Percentiles rank a stretch among this genome's conserved stretches.
Evolutionary conservation across 2,113 vertebrate species (phyloP).

Genomic region (Ranitomeya imitator): DNA sequence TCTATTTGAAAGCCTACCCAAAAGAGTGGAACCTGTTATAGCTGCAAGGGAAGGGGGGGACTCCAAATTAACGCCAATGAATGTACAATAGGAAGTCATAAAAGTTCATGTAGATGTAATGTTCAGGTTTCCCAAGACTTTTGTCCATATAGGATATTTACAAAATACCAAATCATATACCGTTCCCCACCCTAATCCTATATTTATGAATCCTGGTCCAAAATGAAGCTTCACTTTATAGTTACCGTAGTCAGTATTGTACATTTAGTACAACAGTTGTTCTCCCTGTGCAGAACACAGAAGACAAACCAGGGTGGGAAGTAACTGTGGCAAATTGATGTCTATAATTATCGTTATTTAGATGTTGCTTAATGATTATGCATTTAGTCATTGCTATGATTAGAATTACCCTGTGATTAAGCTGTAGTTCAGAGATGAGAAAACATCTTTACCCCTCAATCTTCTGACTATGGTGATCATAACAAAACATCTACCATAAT

Average conservation of each 20-base stretch:
- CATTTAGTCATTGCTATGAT: slow-evolving; percentile 21
- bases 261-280: neutral
- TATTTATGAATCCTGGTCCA: no score
- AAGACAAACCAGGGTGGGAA: neutral
- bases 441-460: neutral
- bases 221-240: neutral
- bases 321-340: slow-evolving; percentile 8
- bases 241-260: neutral
- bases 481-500: neutral
- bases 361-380: slow-evolving; percentile 1
- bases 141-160: no score
- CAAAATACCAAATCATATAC: no score
- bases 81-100: no score
- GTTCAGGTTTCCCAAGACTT: no score
- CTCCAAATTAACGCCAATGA: no score
- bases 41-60: no score
- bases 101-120: no score
- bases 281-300: neutral
- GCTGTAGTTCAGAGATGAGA: neutral
- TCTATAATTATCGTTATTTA: slow-evolving; percentile 15
- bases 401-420: slow-evolving; percentile 16
- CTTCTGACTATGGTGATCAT: neutral
- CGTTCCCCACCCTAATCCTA: no score
- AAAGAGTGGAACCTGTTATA: no score
- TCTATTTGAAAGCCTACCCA: no score